Evolutionary conservation across 2,888 invertebrate genomes (phyloP).

Genomic region (Minunthozetes semirufus): DNA sequence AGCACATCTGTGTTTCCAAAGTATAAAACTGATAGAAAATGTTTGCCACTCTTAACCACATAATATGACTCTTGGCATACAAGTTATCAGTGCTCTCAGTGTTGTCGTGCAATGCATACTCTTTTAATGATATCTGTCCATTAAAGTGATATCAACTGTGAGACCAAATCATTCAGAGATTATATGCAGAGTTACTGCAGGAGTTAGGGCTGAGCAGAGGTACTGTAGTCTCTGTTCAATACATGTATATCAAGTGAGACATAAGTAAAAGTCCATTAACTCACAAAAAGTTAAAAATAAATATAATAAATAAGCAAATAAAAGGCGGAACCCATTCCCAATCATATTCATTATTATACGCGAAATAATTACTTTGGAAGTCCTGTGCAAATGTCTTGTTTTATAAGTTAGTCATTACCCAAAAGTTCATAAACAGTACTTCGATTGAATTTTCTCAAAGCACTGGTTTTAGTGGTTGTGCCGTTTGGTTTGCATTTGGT

Average conservation of each 20-base stretch:
- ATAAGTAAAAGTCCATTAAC: background rate
- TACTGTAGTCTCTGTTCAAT: no score
- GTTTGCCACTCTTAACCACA: slow-evolving; percentile 1
- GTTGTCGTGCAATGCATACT: slow-evolving; percentile 3
- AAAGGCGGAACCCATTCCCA: background rate
- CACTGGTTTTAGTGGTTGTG: background rate
- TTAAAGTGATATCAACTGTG: slow-evolving; percentile 19
- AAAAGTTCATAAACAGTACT: background rate
- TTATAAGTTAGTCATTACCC: background rate
- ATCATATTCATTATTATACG: slow-evolving; percentile 24
- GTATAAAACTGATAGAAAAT: slow-evolving; percentile 22
- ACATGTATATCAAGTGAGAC: background rate
- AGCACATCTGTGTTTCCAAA: slow-evolving; percentile 20
- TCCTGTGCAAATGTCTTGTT: slow-evolving; percentile 18
- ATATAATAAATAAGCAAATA: slow-evolving; percentile 7
- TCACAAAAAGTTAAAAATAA: slow-evolving; percentile 16
- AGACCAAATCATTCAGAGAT: slow-evolving; percentile 25
- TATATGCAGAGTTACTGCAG: slow-evolving; percentile 16
- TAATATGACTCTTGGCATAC: background rate
- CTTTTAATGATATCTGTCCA: slow-evolving; percentile 26
- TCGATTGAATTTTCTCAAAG: background rate
- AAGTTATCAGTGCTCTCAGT: background rate
- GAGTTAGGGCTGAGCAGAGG: background rate
- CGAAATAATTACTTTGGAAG: slow-evolving; percentile 17
- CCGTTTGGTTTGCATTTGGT: background rate